Conservation (phyloP, 2,113 vertebrate species). For the Stictonetta naevosa region DNA sequence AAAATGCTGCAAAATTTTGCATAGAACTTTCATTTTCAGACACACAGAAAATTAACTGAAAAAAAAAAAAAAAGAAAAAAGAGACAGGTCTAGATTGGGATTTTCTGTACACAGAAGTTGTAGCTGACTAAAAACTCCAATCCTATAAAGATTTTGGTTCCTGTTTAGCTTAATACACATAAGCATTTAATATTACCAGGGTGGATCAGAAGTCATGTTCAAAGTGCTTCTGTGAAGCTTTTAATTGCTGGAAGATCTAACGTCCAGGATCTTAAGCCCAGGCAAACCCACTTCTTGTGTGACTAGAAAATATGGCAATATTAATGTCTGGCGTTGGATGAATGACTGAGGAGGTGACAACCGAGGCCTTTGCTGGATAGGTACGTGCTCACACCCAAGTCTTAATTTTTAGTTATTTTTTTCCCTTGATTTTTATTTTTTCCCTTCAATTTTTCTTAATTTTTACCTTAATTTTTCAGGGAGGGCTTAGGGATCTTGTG, state of each 20-base stretch:
- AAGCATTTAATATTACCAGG: background rate
- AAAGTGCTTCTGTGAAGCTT: conserved; percentile 6
- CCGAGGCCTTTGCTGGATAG: background rate
- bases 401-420: background rate
- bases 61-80: background rate
- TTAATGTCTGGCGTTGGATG: background rate
- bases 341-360: background rate
- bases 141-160: background rate
- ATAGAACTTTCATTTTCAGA: conserved; percentile 3
- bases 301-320: background rate
- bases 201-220: background rate
- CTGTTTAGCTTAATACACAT: background rate
- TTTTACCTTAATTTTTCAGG: background rate
- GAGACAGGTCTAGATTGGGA: background rate
- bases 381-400: background rate
- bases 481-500: background rate
- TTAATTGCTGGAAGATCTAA: background rate
- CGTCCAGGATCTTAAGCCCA: background rate
- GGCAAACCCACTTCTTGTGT: background rate
- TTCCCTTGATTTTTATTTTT: no score
- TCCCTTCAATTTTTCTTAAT: no score
- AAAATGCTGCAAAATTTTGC: background rate
- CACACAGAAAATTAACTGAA: background rate
- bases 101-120: background rate
- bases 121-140: background rate